Conservation (phyloP, 2,888 invertebrate genomes). For the Lasius fuliginosus region DNA sequence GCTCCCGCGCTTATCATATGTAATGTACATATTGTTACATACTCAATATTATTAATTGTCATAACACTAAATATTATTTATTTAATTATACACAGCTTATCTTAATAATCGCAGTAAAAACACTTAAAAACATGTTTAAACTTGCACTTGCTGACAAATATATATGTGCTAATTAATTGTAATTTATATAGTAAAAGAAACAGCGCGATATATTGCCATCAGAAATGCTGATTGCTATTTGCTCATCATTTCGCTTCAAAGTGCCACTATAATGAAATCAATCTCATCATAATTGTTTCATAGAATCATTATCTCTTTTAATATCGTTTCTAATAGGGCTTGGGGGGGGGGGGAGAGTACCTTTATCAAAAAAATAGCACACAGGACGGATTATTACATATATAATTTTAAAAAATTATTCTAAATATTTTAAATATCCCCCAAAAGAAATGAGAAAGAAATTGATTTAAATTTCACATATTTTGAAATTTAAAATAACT, state of each 20-base stretch:
- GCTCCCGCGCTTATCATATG: conserved; percentile 63
- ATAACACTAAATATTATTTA: conserved; percentile 60
- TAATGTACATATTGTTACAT: conserved; percentile 69
- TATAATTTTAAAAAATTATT: conserved; percentile 33
- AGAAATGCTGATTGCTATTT: background rate
- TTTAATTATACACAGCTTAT: conserved; percentile 63
- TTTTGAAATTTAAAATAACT: conserved; percentile 10
- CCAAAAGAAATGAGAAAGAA: background rate
- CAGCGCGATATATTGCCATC: background rate
- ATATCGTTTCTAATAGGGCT: background rate
- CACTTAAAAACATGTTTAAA: conserved; percentile 52
- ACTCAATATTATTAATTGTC: conserved; percentile 53
- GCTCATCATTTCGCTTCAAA: background rate
- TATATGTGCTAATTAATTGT: conserved; percentile 43
- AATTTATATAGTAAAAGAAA: conserved; percentile 51
- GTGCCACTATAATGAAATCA: conserved; percentile 6
- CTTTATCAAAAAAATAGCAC: conserved; percentile 56
- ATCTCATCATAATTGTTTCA: background rate
- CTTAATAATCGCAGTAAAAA: conserved; percentile 62
- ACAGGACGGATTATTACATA: conserved; percentile 71
- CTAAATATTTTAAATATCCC: background rate
- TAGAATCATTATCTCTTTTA: background rate
- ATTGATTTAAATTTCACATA: conserved; percentile 3
- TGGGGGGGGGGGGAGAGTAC: conserved; percentile 60
- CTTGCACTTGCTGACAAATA: conserved; percentile 49